phyloP scores from a whole-genome alignment of 2,797 vertebrate species.

The Lophotriccus pileatus region DNA sequence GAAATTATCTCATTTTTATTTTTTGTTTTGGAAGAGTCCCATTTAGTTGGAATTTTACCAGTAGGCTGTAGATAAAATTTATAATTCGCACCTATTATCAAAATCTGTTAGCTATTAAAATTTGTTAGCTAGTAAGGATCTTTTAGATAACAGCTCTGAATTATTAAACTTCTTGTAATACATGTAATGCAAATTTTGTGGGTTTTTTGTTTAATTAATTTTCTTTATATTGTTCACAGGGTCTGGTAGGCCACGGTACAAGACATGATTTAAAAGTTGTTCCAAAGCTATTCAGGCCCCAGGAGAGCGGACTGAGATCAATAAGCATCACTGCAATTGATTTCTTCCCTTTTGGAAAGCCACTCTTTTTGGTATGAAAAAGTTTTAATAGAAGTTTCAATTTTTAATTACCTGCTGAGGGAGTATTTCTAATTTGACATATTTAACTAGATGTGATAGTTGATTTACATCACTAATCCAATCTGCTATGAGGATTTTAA shows the following conservation, averaged over 20 bases:
- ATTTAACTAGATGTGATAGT: background rate
- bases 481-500: background rate
- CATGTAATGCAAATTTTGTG: background rate
- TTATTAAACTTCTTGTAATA: background rate
- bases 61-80: background rate
- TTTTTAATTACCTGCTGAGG: background rate
- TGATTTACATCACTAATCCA: background rate
- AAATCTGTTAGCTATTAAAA: background rate
- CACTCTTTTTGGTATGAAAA: conserved; percentile 88
- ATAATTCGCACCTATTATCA: background rate
- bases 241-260: conserved; percentile 85
- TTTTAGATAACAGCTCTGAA: background rate
- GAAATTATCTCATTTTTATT: background rate
- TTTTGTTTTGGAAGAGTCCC: background rate
- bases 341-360: conserved; percentile 86
- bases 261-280: conserved; percentile 81
- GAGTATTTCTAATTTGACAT: background rate
- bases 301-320: conserved; percentile 71
- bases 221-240: conserved; percentile 70
- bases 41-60: background rate
- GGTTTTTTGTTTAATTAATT: background rate
- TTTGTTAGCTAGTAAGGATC: background rate
- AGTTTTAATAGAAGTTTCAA: background rate
- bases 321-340: conserved; percentile 82
- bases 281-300: conserved; percentile 84